A percentile compares a stretch with the other conserved stretches of the same genome.
Conservation (phyloP, 1,140 invertebrate genomes). For the Pseudomyrmex dendroicus region DNA sequence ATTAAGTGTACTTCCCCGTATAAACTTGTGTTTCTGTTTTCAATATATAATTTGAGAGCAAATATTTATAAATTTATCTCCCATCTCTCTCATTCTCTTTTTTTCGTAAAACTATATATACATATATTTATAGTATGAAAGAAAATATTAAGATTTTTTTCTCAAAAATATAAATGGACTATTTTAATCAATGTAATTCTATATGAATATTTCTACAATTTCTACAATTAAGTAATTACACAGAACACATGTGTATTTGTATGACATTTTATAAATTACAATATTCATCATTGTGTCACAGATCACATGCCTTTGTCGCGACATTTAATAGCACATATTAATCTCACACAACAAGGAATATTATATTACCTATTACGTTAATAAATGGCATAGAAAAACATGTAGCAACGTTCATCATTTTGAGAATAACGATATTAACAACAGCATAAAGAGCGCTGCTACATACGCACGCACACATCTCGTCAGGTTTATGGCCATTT, state of each 20-base stretch:
- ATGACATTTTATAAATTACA: background rate
- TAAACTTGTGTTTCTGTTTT: background rate
- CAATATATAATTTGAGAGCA: background rate
- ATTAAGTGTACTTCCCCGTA: background rate
- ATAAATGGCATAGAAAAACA: constrained; percentile 43
- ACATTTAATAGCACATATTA: constrained; percentile 17
- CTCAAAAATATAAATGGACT: no score
- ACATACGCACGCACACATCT: constrained; percentile 9
- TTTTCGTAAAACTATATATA: no score
- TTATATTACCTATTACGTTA: constrained; percentile 37
- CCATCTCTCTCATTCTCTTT: no score
- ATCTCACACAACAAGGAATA: constrained; percentile 32
- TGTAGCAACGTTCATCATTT: constrained; percentile 4
- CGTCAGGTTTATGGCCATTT: constrained; percentile 25
- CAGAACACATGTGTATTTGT: background rate
- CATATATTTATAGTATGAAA: no score
- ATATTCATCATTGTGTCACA: background rate
- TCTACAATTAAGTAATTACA: no score
- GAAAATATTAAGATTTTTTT: no score
- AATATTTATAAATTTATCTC: no score
- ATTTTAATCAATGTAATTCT: no score
- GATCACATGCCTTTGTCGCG: background rate
- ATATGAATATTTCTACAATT: no score
- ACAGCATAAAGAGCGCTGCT: background rate
- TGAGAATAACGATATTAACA: constrained; percentile 49